Evolutionary conservation across 2,888 invertebrate genomes (phyloP), one percentile per base, ranked within the genome.

Genomic region (Heliconius aoede): DNA sequence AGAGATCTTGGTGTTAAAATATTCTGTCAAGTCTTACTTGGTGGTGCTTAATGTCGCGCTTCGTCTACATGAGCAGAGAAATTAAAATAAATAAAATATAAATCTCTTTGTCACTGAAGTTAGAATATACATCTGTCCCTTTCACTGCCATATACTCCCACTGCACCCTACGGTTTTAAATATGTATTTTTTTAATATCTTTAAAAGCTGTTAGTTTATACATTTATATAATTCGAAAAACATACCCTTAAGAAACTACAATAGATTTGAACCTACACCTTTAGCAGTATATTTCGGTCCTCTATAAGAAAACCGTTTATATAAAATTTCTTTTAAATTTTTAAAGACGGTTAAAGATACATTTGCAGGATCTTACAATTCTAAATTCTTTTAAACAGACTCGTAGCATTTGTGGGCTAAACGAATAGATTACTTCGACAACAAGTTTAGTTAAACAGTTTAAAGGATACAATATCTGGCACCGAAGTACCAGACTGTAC

Each of bases 401-500:
- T 60, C 26, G 26, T 7, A 26, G 26, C 26, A 68, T 62, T 28
- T 62, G 18, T 71, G 28, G 46, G 67, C 55, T 73, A 55, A 73
- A 68, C 51, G 60, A 73, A 68, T 76, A 28, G 68, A 32, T 76
- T 76, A 46, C 28, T 36, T 62, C 15, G 7, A 65, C 4, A 4
- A 32, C 64, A n/a, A 32, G 24, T 40, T 65, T 65, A 24, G 24
- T 65, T 65, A 65, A 65, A 36, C 65, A 65, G 36, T 65, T 65
- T 65, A 65, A 65, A 65, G 24, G 24, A 65, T 65, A 65, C 65
- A 65, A 65, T 65, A 65, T 65, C 40, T 65, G 65, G 65, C 65
- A 36, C 65, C 36, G 24, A n/a, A 65, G 36, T 24, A 18, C 36
- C 36, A 24, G n/a, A n/a, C n/a, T n/a, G n/a, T 60, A 55, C 24